Percentiles rank a stretch among this genome's conserved stretches.
Evolutionary conservation across 2,797 vertebrate species (phyloP).

Genomic region (Allenopithecus nigroviridis): DNA sequence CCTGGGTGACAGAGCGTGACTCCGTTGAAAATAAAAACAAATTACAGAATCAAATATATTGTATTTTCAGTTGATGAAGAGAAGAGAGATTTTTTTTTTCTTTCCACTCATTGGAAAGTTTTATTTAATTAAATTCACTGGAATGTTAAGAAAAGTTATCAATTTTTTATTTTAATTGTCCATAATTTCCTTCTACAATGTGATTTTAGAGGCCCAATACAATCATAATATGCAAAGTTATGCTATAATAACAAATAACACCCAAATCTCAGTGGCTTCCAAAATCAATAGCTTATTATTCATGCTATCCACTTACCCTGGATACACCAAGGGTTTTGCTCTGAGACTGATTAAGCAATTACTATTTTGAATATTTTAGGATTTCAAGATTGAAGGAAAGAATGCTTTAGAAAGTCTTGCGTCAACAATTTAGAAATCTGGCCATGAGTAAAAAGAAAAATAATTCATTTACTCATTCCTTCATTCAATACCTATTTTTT

Average conservation of each 20-base stretch:
- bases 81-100: neutral
- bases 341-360: neutral
- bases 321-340: neutral
- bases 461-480: neutral
- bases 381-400: neutral
- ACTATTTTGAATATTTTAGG: neutral
- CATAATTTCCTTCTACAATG: neutral
- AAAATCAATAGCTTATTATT: neutral
- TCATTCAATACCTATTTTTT: neutral
- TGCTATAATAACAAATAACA: neutral
- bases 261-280: neutral
- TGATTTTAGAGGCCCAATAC: neutral
- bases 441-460: neutral
- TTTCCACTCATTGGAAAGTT: neutral
- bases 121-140: neutral
- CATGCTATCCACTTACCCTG: neutral
- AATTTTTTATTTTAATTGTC: neutral
- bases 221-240: neutral
- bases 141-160: neutral
- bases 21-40: neutral
- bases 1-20: no score
- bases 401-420: neutral
- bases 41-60: conserved; percentile 40
- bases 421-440: neutral
- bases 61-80: conserved; percentile 52